These are phyloP conservation scores for Arvicanthis niloticus DNA, from an alignment of 2,113 vertebrate genomes.

Conservation along the genomic window DNA sequence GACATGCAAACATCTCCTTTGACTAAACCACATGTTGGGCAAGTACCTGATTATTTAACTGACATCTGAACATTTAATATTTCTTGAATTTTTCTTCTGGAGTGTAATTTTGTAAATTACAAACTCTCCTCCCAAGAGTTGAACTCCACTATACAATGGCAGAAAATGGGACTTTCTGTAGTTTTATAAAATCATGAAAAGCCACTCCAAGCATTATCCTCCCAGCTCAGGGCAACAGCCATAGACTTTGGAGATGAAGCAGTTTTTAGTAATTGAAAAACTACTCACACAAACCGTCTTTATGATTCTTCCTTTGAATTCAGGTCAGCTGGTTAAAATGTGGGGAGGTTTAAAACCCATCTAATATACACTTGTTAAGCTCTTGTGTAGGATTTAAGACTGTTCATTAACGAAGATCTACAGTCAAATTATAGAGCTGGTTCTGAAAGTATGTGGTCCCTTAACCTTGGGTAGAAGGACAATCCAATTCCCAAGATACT, in stretches of 20 bases:
- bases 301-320: constrained; percentile 56
- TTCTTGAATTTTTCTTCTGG: background rate
- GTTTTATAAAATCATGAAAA: constrained; percentile 14
- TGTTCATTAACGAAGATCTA: constrained; percentile 15
- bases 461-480: background rate
- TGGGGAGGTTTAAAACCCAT: constrained; percentile 44
- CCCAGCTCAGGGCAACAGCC: constrained; percentile 40
- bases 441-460: constrained; percentile 25
- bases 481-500: background rate
- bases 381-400: constrained; percentile 41
- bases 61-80: background rate
- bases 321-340: constrained; percentile 34
- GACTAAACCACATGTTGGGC: background rate
- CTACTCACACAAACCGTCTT: background rate
- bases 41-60: background rate
- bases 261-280: constrained; percentile 54
- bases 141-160: background rate
- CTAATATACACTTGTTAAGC: background rate
- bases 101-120: constrained; percentile 31
- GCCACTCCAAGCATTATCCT: constrained; percentile 11
- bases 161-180: constrained; percentile 34
- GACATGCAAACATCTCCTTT: background rate
- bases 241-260: constrained; percentile 43
- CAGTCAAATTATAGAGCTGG: background rate
- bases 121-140: background rate